Evolutionary conservation across 2,888 invertebrate species (phyloP).

Genomic region (Isotomurus palustris): DNA sequence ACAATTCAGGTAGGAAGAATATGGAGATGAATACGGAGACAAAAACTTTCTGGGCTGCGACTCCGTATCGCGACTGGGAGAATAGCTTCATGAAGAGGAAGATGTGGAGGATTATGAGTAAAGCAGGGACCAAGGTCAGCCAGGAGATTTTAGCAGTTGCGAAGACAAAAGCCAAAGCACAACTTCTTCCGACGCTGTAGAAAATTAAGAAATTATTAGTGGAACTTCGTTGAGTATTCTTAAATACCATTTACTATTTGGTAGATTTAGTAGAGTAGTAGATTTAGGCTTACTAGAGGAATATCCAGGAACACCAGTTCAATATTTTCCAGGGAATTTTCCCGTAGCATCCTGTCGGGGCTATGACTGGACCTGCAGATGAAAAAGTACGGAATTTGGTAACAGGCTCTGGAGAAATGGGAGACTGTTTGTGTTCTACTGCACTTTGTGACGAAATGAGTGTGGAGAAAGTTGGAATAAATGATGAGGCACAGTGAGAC

Average conservation of each 20-base stretch:
- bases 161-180: constrained; percentile 28
- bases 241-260: too few species aligned
- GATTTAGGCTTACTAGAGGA: constrained; percentile 31
- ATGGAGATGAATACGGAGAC: constrained; percentile 41
- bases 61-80: constrained; percentile 29
- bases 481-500: too few species aligned
- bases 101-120: constrained; percentile 20
- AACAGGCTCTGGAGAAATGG: not conserved
- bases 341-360: constrained; percentile 32
- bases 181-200: constrained; percentile 31
- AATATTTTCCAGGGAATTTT: constrained; percentile 25
- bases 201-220: not conserved
- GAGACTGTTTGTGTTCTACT: not conserved
- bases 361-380: constrained; percentile 35
- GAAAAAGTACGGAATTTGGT: too few species aligned
- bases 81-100: constrained; percentile 32
- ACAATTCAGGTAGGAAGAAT: constrained; percentile 42
- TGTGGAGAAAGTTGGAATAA: too few species aligned
- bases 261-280: too few species aligned
- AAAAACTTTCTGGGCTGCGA: constrained; percentile 35
- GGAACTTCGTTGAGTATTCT: too few species aligned
- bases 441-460: too few species aligned
- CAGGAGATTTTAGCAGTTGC: constrained; percentile 19
- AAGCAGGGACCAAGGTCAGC: constrained; percentile 9
- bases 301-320: constrained; percentile 37